Conservation (phyloP, 2,113 vertebrate genomes). For the Apaloderma vittatum region DNA sequence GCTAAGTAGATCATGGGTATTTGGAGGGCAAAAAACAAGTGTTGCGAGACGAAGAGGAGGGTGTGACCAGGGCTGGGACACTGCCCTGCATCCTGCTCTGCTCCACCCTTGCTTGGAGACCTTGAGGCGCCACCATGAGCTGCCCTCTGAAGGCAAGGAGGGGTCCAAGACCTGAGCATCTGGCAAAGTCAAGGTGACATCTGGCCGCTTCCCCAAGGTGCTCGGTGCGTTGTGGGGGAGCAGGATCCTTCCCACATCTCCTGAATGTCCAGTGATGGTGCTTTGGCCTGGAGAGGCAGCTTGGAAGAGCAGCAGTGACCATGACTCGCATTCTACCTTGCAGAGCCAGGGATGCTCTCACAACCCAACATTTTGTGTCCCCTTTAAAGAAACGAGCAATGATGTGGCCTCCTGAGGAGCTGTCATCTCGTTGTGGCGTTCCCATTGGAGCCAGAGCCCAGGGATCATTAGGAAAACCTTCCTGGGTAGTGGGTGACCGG, state of each 20-base stretch:
- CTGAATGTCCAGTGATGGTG: accelerated
- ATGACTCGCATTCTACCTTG: accelerated
- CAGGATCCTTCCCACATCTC: background rate
- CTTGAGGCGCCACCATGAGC: background rate
- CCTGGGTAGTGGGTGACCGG: accelerated
- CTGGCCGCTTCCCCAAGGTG: background rate
- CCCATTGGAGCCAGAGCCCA: background rate
- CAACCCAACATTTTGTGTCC: accelerated
- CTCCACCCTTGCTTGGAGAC: background rate
- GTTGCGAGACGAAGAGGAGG: background rate
- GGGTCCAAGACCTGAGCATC: background rate
- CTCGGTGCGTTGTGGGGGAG: background rate
- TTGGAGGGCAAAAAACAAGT: background rate
- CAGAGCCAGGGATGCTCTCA: background rate
- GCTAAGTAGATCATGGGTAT: background rate
- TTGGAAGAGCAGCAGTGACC: accelerated
- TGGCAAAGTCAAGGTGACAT: background rate
- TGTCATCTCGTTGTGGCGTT: background rate
- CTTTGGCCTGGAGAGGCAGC: accelerated
- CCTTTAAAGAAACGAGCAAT: background rate
- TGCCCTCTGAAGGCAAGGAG: background rate
- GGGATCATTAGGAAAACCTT: background rate
- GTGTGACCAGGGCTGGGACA: background rate
- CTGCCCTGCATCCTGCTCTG: background rate
- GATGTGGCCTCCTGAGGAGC: background rate